Percentiles rank a stretch among this genome's conserved stretches.
These are phyloP conservation scores for Ptilorrhoa leucosticta DNA, from an alignment of 2,113 vertebrate species.

Conservation along the genomic window DNA sequence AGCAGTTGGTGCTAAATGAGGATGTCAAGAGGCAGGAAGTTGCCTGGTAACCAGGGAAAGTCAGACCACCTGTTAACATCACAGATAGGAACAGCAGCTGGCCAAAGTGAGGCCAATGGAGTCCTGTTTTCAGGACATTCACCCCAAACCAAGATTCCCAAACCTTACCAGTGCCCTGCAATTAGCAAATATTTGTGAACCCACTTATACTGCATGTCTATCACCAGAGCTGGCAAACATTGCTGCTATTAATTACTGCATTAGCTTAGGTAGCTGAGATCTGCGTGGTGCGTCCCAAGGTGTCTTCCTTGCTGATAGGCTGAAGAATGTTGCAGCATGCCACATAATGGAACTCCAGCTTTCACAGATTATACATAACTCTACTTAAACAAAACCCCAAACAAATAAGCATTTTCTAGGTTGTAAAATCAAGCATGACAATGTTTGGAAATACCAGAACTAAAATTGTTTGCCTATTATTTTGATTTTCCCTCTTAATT, in stretches of 20 bases:
- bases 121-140: background rate
- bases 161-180: background rate
- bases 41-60: background rate
- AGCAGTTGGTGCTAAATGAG: background rate
- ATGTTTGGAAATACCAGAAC: background rate
- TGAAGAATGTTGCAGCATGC: background rate
- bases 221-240: background rate
- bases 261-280: background rate
- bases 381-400: background rate
- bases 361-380: background rate
- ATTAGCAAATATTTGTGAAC: background rate
- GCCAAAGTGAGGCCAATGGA: background rate
- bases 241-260: background rate
- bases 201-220: background rate
- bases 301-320: background rate
- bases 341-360: background rate
- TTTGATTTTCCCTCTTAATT: background rate
- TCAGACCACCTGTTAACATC: background rate
- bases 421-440: background rate
- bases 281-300: background rate
- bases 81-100: background rate
- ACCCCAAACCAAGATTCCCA: background rate
- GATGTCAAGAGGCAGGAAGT: fast-evolving
- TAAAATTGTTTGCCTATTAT: background rate
- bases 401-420: background rate